Percentiles rank a stretch among this genome's conserved stretches.
Conservation (phyloP, 2,888 invertebrate genomes). For the Drosophila paramelanica region DNA sequence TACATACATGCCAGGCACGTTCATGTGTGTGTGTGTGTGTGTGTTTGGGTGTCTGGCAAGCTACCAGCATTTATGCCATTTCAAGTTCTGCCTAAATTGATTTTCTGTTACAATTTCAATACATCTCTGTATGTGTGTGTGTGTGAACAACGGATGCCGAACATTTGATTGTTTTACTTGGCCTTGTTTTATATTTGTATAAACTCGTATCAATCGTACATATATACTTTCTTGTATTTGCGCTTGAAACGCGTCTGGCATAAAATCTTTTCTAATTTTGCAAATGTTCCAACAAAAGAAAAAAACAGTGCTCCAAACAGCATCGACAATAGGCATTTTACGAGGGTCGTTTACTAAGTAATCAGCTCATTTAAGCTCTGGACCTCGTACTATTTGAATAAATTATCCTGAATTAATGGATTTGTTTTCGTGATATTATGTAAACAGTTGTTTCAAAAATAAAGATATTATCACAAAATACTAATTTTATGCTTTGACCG, state of each 20-base stretch:
- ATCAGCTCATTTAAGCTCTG: conserved; percentile 55
- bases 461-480: conserved; percentile 13
- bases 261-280: conserved; percentile 74
- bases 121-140: conserved; percentile 27
- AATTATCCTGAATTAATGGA: conserved; percentile 39
- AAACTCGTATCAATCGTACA: conserved; percentile 20
- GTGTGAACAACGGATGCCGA: conserved; percentile 17
- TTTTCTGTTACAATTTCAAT: conserved; percentile 74
- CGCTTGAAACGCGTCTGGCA: conserved; percentile 69
- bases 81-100: conserved; percentile 72
- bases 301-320: conserved; percentile 4
- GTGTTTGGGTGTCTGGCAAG: conserved; percentile 41
- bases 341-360: conserved; percentile 62
- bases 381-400: conserved; percentile 32
- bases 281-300: conserved; percentile 16
- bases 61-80: conserved; percentile 70
- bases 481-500: neutral
- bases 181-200: conserved; percentile 28
- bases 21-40: conserved; percentile 7
- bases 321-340: conserved; percentile 36
- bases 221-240: conserved; percentile 34
- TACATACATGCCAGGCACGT: conserved; percentile 59
- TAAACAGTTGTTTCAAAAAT: conserved; percentile 4
- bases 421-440: conserved; percentile 30
- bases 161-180: conserved; percentile 71